These are phyloP conservation scores for Cettia cetti DNA, from an alignment of 2,113 vertebrate genomes.

Conservation along the genomic window DNA sequence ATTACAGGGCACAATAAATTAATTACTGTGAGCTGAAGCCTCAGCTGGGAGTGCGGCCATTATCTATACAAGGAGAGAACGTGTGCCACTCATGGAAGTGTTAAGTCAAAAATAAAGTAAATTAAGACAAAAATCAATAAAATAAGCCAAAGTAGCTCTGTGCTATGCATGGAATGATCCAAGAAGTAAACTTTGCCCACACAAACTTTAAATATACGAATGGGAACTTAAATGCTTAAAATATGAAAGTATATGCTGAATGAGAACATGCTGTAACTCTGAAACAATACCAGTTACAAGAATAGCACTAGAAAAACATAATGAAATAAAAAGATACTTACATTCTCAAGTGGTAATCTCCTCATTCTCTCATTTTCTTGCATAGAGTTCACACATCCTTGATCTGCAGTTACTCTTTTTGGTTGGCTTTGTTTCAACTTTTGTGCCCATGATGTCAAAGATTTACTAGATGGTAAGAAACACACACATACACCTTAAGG, in stretches of 20 bases:
- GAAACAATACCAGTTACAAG: background rate
- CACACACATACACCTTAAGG: background rate
- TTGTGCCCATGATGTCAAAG: conserved; percentile 92
- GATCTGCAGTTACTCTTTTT: conserved; percentile 68
- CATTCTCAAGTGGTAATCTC: conserved; percentile 25
- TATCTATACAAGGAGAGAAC: background rate
- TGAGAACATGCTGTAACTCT: background rate
- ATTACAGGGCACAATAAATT: background rate
- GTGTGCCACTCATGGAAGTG: background rate
- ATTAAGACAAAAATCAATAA: background rate
- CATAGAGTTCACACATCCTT: background rate
- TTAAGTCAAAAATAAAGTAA: background rate
- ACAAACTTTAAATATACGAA: background rate
- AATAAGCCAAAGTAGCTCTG: background rate
- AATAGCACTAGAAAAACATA: background rate
- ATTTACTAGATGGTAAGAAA: conserved; percentile 64
- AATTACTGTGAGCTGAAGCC: background rate
- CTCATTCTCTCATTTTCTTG: conserved; percentile 20
- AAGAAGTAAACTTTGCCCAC: background rate
- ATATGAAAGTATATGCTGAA: background rate
- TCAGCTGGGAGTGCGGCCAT: background rate
- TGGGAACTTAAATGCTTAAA: background rate
- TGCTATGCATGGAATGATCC: background rate
- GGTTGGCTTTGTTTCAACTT: conserved; percentile 80
- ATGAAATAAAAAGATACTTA: conserved; percentile 16